These are phyloP conservation scores for Copidosoma aretas DNA, from an alignment of 2,888 invertebrate species.

Conservation along the genomic window DNA sequence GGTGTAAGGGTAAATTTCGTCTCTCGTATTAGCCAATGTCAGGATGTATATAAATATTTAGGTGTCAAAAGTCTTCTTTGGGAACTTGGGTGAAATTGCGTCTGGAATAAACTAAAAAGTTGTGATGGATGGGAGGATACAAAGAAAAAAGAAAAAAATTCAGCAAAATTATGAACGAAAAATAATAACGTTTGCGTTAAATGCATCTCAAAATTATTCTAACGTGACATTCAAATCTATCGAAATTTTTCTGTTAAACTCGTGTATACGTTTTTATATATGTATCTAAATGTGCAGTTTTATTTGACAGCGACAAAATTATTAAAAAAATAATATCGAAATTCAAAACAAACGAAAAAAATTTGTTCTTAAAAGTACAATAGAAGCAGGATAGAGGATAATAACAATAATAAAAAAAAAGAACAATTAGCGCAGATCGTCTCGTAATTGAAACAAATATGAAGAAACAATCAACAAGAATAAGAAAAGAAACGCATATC, in stretches of 20 bases:
- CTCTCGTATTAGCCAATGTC: slow-evolving; percentile 26
- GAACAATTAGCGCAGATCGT: slow-evolving; percentile 11
- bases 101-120: background rate
- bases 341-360: too few species aligned
- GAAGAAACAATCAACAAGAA: too few species aligned
- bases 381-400: background rate
- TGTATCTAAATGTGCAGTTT: too few species aligned
- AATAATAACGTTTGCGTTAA: background rate
- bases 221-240: slow-evolving; percentile 16
- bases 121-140: slow-evolving; percentile 6
- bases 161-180: too few species aligned
- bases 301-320: too few species aligned
- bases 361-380: background rate
- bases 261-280: too few species aligned
- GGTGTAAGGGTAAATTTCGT: slow-evolving; percentile 23
- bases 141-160: background rate
- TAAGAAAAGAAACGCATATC: too few species aligned
- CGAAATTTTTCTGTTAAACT: slow-evolving; percentile 18
- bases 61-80: slow-evolving; percentile 34
- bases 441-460: background rate
- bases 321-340: too few species aligned
- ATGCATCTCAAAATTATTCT: background rate
- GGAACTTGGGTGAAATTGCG: slow-evolving; percentile 10
- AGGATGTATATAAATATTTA: slow-evolving; percentile 22
- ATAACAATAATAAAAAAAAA: too few species aligned